Base-by-base conservation (phyloP, 2,888 invertebrate species). In the Mycalesis mineus region DNA sequence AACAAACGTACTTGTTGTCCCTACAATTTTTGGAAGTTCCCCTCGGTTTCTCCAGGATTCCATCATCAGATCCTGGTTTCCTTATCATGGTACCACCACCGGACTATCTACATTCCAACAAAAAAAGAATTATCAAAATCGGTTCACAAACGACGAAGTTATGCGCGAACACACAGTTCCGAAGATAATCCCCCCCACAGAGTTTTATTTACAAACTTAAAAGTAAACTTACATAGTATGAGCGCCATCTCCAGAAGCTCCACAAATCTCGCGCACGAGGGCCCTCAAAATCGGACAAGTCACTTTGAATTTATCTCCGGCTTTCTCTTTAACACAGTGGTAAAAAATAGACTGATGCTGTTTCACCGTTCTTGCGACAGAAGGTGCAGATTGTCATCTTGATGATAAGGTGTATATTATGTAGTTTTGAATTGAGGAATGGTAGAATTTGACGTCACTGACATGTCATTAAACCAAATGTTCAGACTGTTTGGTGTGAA, bases 331-430 rank as follows among this genome's bases (percentile, higher is more conserved):
- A 0, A 89, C 79, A 0, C 65, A 52, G 63, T 89, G 89, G 0
- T 75, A n/a, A 80, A 74, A 75, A 78, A 50, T 84, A 89, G 5
- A 89, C 85, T 15, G 75, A 36, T 0, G 86, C 79, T 0, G 81
- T 80, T 65, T 89, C 89, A 0, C 88, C 88, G 61, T 89, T 89
- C 62, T 88, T 88, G 0, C 82, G 77, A 45, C 89, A 89, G 61
- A 89, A 87, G 0, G 80, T 80, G 54, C 88, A 88, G 68, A n/a
- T n/a, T n/a, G n/a, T n/a, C n/a, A 84, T 73, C 47, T 77, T 83
- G 64, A 49, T 2, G 58, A 64, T 63, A 11, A 28, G 60, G 57
- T 0, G 51, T 49, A 17, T n/a, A n/a, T n/a, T 55, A 55, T 14
- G 55, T 51, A 15, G 11, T 22, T 45, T 42, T 45, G 33, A 57